phyloP scores from a whole-genome alignment of 2,113 vertebrate species.

The Pluvialis apricaria region DNA sequence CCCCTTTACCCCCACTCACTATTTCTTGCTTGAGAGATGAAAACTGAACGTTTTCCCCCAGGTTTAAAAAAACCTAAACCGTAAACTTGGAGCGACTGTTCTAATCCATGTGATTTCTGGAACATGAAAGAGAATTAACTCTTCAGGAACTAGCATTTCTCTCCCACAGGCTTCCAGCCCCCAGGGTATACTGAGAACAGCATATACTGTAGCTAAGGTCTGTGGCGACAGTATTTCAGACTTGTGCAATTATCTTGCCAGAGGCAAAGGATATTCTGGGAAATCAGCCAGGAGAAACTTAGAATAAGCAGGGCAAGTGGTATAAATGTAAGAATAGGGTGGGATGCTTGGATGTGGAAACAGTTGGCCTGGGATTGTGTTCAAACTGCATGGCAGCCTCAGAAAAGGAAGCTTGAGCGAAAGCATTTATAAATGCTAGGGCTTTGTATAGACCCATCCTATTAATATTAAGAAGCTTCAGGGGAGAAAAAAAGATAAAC shows the following conservation, averaged over 20 bases:
- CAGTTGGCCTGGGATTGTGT: neutral
- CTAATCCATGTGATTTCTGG: neutral
- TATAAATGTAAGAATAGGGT: constrained; percentile 41
- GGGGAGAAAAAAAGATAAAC: neutral
- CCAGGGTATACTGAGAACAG: neutral
- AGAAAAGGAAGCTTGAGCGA: constrained; percentile 2
- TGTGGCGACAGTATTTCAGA: neutral
- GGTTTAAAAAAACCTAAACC: neutral
- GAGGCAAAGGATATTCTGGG: constrained; percentile 49
- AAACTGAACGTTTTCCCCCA: neutral
- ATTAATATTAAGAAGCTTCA: neutral
- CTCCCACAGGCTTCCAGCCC: neutral
- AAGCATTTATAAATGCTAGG: neutral
- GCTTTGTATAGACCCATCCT: neutral
- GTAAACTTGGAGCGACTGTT: neutral
- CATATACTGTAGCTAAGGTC: neutral
- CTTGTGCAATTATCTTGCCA: constrained; percentile 41
- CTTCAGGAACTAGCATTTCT: neutral
- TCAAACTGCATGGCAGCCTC: neutral
- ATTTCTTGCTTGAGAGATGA: neutral
- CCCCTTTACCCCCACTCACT: neutral
- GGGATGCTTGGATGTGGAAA: constrained; percentile 42
- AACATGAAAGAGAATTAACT: neutral
- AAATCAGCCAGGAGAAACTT: constrained; percentile 50
- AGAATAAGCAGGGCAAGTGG: constrained; percentile 44